Evolutionary conservation across 2,797 vertebrate genomes (phyloP), one percentile per base, ranked within the genome.

Genomic region (Telmatherina bonti): DNA sequence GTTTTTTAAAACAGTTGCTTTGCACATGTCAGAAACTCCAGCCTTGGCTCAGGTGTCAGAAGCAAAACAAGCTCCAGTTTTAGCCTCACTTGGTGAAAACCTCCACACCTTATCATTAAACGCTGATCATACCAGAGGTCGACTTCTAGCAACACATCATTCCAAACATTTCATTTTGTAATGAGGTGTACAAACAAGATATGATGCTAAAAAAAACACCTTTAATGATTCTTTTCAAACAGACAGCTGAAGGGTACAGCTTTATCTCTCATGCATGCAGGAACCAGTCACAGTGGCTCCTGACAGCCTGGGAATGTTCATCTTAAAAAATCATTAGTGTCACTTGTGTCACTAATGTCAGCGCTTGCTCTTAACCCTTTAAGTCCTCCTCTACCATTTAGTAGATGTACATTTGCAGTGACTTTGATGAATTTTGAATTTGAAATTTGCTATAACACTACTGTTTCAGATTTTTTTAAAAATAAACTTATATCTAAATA

Each of bases 101-200:
- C 1, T 56, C 36, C 38, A 78, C 67, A 31, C 68, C 74, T 72
- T 56, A 6, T 11, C 63, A 16, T 12, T 29, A 5, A 56, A 57
- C 29, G 7, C 20, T 7, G 9, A 36, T 55, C 62, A 69, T 63
- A 47, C 43, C 43, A 52, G 24, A 0, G 52, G 38, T 20, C 22
- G 2, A 31, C n/a, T 9, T 38, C n/a, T 33, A 51, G 66, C 67
- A 27, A 59, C 4, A 16, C 56, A 27, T 33, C 82, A 83, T 86
- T 70, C 68, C 74, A 52, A 10, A 26, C 63, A 65, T 74, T 72
- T 75, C n/a, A 7, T 27, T 31, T 68, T 26, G 7, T 4, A 5
- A 26, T 35, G 6, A 11, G 3, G 2, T 35, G 29, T 27, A 64
- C 31, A 36, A 35, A 67, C 29, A 49, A 8, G 12, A 6, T 13